Percentiles rank a stretch among this genome's conserved stretches.
These are phyloP conservation scores for Beroe ovata DNA, from an alignment of 37 sponge, comb jelly and placozoan genomes.

Conservation along the genomic window DNA sequence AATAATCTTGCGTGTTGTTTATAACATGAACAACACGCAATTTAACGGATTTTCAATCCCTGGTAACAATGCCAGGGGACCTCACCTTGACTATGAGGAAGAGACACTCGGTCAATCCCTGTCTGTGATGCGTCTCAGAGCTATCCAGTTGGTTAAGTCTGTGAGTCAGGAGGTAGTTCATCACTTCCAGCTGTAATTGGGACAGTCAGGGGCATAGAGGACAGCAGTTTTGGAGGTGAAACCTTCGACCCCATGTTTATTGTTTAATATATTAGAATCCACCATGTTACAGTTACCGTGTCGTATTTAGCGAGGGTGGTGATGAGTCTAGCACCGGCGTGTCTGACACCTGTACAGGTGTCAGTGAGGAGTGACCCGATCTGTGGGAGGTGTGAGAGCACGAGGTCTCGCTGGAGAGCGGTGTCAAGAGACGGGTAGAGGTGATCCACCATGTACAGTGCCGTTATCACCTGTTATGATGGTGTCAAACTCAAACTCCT, in stretches of 20 bases:
- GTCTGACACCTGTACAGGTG: slow-evolving; percentile 27
- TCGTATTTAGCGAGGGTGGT: slow-evolving; percentile 50
- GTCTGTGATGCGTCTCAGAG: slow-evolving; percentile 20
- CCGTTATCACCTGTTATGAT: slow-evolving; percentile 44
- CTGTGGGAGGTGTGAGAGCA: background rate
- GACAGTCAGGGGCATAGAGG: too few relatives aligned
- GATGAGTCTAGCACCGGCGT: slow-evolving; percentile 9
- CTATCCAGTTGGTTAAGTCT: slow-evolving; percentile 4
- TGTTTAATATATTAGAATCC: too few relatives aligned
- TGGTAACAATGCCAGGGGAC: too few relatives aligned
- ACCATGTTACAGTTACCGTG: too few relatives aligned
- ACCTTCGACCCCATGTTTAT: too few relatives aligned
- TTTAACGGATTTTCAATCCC: too few relatives aligned
- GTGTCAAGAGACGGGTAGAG: slow-evolving; percentile 35
- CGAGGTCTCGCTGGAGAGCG: background rate
- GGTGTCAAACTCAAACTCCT: too few relatives aligned
- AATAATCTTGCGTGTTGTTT: too few relatives aligned
- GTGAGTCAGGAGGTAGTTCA: slow-evolving; percentile 24
- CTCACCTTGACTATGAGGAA: slow-evolving; percentile 44
- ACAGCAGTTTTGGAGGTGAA: too few relatives aligned
- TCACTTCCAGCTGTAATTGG: slow-evolving; percentile 59
- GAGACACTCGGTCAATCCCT: slow-evolving; percentile 40
- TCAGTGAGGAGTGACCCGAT: background rate
- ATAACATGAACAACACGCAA: too few relatives aligned
- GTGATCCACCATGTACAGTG: background rate